Percentiles rank a stretch among this genome's conserved stretches.
Conservation (phyloP, 2,113 vertebrate genomes). For the Myrmophylax atrothorax region DNA sequence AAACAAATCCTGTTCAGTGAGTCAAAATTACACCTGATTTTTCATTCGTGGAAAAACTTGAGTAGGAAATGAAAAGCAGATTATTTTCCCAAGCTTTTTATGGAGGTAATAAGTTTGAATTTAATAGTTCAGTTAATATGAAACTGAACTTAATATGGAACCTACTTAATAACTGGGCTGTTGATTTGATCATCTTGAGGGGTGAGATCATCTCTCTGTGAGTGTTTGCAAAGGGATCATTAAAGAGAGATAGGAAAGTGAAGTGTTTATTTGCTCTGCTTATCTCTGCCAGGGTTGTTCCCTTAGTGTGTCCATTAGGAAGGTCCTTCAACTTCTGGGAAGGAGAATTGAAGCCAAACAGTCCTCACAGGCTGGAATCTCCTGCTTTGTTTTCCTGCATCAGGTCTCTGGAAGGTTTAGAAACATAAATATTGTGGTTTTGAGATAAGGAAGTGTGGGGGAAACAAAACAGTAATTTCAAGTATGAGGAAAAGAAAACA, state of each 20-base stretch:
- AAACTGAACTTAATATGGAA: neutral
- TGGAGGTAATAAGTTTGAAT: neutral
- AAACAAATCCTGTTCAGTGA: neutral
- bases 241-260: neutral
- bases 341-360: constrained; percentile 40
- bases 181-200: neutral
- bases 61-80: neutral
- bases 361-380: neutral
- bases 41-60: neutral
- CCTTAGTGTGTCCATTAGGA: neutral
- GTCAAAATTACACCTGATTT: neutral
- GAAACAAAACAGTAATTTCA: neutral
- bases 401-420: neutral
- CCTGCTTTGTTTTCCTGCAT: neutral
- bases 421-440: neutral
- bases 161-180: neutral
- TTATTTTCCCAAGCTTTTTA: neutral
- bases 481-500: neutral
- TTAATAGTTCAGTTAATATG: neutral
- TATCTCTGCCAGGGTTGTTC: neutral
- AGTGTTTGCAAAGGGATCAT: neutral
- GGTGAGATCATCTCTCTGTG: neutral
- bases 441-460: neutral
- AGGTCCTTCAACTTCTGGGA: constrained; percentile 2
- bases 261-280: constrained; percentile 38